Percentiles rank a stretch among this genome's conserved stretches.
Evolutionary conservation across 2,797 vertebrate species (phyloP).

Genomic region (Ficedula albicollis): DNA sequence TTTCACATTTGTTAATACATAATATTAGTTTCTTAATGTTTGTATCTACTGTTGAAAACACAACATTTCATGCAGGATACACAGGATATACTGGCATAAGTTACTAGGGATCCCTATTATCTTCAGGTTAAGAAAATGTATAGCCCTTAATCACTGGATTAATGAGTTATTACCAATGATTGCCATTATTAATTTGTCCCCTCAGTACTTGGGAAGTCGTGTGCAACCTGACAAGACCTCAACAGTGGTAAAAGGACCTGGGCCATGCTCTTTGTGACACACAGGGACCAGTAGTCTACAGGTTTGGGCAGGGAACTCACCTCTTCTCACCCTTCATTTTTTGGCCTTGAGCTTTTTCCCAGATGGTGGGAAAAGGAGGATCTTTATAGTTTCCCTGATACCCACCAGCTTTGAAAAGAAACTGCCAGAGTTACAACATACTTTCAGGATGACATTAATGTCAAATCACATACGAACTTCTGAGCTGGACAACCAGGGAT

Average conservation of each 20-base stretch:
- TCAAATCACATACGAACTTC: background rate
- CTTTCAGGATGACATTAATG: background rate
- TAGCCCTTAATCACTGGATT: background rate
- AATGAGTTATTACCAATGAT: background rate
- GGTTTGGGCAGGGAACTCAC: background rate
- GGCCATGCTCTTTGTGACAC: background rate
- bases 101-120: background rate
- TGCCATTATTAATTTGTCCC: background rate
- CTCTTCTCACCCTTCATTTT: background rate
- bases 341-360: background rate
- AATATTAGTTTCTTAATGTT: background rate
- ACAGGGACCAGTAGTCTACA: background rate
- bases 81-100: background rate
- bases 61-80: background rate
- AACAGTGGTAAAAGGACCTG: background rate
- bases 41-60: background rate
- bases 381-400: background rate
- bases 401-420: background rate
- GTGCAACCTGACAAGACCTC: background rate
- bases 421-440: rapidly evolving
- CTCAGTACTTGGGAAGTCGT: background rate
- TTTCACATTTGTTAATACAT: background rate
- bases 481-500: background rate
- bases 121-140: background rate
- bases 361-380: background rate